Evolutionary conservation across 2,113 vertebrate genomes (phyloP).

Genomic region (Oreochromis spilurus): DNA sequence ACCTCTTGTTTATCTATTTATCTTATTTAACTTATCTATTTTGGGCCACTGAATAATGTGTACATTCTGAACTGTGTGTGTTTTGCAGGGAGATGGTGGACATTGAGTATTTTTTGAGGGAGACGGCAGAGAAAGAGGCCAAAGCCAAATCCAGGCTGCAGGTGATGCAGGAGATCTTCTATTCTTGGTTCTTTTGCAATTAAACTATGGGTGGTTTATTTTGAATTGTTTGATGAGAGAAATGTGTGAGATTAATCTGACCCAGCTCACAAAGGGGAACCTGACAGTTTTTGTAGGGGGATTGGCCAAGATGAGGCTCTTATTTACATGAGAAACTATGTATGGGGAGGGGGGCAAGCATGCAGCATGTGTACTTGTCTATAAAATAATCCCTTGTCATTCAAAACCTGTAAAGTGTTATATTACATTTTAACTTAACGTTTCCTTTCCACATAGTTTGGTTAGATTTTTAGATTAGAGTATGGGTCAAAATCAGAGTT

Average conservation of each 20-base stretch:
- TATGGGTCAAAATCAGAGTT: background rate
- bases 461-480: background rate
- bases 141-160: conserved; percentile 88
- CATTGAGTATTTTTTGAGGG: conserved; percentile 87
- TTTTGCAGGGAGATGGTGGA: conserved; percentile 84
- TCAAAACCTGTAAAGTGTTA: background rate
- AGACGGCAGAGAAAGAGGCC: conserved; percentile 83
- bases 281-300: background rate
- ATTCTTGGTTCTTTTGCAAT: background rate
- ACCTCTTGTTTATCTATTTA: background rate
- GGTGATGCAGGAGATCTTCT: background rate
- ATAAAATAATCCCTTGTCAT: background rate
- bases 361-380: background rate
- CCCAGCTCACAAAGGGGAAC: background rate
- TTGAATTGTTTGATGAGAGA: background rate
- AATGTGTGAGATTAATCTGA: background rate
- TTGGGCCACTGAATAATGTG: background rate
- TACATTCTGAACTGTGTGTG: background rate
- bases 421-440: background rate
- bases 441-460: background rate
- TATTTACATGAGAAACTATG: background rate
- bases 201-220: background rate
- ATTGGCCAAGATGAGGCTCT: background rate
- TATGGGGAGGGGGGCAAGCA: background rate
- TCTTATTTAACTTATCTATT: background rate